Evolutionary conservation across 2,797 vertebrate species (phyloP), one percentile per base, ranked within the genome.

Genomic region (Helicolenus hilgendorfi): DNA sequence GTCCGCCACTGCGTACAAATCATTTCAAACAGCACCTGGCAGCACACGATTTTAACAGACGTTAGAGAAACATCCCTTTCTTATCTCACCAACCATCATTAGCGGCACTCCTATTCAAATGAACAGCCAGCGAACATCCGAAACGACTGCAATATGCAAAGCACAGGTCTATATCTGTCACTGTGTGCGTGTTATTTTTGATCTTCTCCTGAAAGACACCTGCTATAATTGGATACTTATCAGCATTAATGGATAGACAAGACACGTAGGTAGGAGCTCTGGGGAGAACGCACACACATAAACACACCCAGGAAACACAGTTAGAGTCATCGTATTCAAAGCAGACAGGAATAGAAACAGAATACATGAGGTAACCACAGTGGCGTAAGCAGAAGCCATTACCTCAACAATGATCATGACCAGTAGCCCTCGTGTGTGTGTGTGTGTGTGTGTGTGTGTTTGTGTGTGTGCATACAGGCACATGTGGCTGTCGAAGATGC

Each of bases 321-420:
- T 70, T 70, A 76, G 84, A 90, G 81, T 88, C 90, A 90, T 80
- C 72, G 55, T 80, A 96, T 94, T 95, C 91, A 93, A 94, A 95
- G 80, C 78, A 88, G 86, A 80, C 91, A 86, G 85, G 84, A 96
- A 95, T 89, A 94, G 95, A 93, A 93, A 79, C 81, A 87, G 83
- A 85, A 78, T 83, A 73, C 86, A 84, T 93, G 89, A 93, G 79
- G 87, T 90, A 93, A 88, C 90, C 85, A 89, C 81, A 83, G 84
- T 92, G 90, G 86, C 76, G 72, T 88, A 91, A 91, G 89, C 79
- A 89, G 78, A 26, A 86, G 68, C 88, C 84, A 91, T 92, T 89
- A 92, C 87, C 88, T 94, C 85, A 92, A 89, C 85, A 91, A 89
- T 89, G 71, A 86, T 83, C 70, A 35, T 87, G 86, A 92, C 73